Evolutionary conservation across 2,113 vertebrate genomes (phyloP).

Genomic region (Callipepla squamata): DNA sequence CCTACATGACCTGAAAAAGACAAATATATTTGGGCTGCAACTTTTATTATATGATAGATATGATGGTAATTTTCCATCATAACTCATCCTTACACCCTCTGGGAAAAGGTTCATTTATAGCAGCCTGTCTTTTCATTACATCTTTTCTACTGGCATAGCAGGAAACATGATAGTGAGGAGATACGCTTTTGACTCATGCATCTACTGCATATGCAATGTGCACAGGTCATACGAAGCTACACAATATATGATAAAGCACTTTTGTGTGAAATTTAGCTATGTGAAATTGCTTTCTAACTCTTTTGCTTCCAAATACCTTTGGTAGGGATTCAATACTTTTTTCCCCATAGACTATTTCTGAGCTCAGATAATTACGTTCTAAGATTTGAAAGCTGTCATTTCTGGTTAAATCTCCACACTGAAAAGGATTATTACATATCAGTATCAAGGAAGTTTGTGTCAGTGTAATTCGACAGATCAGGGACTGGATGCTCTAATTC

Average conservation of each 20-base stretch:
- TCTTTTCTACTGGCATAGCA: neutral
- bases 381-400: slow-evolving; percentile 34
- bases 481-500: neutral
- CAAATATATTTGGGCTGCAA: neutral
- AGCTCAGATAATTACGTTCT: neutral
- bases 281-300: neutral
- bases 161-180: neutral
- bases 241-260: neutral
- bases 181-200: neutral
- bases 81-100: neutral
- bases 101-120: neutral
- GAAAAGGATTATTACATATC: slow-evolving; percentile 10
- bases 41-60: neutral
- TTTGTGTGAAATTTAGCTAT: neutral
- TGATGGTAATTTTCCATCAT: slow-evolving; percentile 1
- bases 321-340: neutral
- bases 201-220: neutral
- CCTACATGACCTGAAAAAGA: neutral
- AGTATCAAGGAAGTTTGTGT: neutral
- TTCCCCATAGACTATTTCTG: slow-evolving; percentile 19
- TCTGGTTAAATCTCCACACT: neutral
- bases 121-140: neutral
- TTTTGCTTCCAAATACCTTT: neutral
- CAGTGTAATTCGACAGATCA: neutral
- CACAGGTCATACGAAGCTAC: neutral